Evolutionary conservation across 2,888 invertebrate genomes (phyloP).

Genomic region (Netelia melanura): DNA sequence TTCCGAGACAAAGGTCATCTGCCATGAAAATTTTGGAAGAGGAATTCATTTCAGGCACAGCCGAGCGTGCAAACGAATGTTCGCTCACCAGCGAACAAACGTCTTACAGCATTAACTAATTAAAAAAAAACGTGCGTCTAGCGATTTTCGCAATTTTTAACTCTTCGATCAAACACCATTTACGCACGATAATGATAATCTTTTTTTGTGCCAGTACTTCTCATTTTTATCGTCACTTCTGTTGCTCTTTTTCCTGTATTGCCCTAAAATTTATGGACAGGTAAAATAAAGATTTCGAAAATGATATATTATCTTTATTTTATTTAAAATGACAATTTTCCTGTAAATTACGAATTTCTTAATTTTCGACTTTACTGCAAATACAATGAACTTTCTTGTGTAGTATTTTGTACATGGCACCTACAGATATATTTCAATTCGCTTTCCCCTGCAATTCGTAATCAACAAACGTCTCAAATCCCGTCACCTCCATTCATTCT

Average conservation of each 20-base stretch:
- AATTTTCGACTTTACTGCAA: neutral
- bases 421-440: slow-evolving; percentile 20
- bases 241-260: too few species aligned
- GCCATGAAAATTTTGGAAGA: slow-evolving; percentile 45
- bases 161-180: too few species aligned
- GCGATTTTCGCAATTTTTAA: neutral
- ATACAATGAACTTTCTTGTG: neutral
- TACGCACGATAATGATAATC: too few species aligned
- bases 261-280: too few species aligned
- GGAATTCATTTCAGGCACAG: slow-evolving; percentile 73
- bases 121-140: neutral
- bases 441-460: slow-evolving; percentile 37
- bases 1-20: slow-evolving; percentile 38
- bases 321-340: too few species aligned
- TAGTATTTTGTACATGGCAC: neutral
- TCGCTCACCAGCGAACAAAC: slow-evolving; percentile 32
- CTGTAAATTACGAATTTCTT: neutral
- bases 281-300: too few species aligned
- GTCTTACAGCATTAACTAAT: neutral
- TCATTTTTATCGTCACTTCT: too few species aligned
- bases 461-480: slow-evolving; percentile 33
- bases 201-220: too few species aligned
- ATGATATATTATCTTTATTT: too few species aligned
- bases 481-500: slow-evolving; percentile 28
- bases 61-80: slow-evolving; percentile 72